Conservation (phyloP, 2,113 vertebrate species). For the Lichenostomus cassidix region DNA sequence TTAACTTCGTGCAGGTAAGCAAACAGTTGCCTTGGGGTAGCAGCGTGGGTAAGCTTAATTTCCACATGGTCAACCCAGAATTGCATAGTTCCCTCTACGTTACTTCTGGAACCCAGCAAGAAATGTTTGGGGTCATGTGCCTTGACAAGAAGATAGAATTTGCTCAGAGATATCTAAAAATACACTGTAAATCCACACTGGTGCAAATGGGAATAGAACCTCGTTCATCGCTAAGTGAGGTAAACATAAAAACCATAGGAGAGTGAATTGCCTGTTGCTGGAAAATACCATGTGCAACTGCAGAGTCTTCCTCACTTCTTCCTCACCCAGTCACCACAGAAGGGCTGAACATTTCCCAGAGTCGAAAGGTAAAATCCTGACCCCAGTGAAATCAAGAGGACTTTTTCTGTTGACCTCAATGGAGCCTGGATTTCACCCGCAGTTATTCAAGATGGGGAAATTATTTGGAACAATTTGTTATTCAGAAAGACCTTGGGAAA, state of each 20-base stretch:
- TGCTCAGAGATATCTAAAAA: slow-evolving; percentile 31
- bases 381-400: background rate
- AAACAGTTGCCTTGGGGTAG: background rate
- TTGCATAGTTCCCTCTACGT: background rate
- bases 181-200: slow-evolving; percentile 7
- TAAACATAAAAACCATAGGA: background rate
- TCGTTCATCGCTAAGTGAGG: background rate
- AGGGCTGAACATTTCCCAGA: background rate
- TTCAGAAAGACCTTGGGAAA: slow-evolving; percentile 67
- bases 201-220: background rate
- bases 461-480: slow-evolving; percentile 44
- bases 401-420: slow-evolving; percentile 24
- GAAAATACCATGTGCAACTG: background rate
- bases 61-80: background rate
- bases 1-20: slow-evolving; percentile 5
- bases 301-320: background rate
- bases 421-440: background rate
- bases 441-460: slow-evolving; percentile 37
- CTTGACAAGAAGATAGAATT: slow-evolving; percentile 30
- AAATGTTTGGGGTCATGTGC: background rate
- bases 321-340: background rate
- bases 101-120: background rate
- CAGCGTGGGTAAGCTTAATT: background rate
- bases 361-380: background rate
- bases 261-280: background rate